These are phyloP conservation scores for Dermolepida albohirtum DNA, from an alignment of 2,888 invertebrate genomes.

Conservation along the genomic window DNA sequence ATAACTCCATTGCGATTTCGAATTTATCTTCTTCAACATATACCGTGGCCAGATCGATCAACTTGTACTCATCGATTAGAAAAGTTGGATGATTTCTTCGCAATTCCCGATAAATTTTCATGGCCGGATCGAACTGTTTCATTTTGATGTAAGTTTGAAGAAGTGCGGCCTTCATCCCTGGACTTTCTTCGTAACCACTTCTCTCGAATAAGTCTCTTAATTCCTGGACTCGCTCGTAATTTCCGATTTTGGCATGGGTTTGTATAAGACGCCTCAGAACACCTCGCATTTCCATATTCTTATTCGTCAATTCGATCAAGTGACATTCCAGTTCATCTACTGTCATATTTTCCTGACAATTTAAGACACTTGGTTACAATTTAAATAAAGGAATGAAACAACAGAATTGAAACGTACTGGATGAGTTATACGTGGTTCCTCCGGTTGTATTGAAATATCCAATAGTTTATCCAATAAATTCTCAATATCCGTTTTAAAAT, in stretches of 20 bases:
- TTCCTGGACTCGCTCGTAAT: constrained; percentile 69
- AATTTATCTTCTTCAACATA: constrained; percentile 68
- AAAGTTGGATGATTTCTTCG: constrained; percentile 69
- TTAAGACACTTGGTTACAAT: too few species aligned
- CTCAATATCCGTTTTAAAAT: constrained; percentile 41
- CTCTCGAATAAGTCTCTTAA: constrained; percentile 68
- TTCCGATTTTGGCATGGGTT: constrained; percentile 69
- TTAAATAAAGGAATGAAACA: too few species aligned
- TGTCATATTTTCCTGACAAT: constrained; percentile 71
- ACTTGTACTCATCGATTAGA: constrained; percentile 73
- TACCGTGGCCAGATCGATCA: constrained; percentile 73
- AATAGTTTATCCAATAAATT: constrained; percentile 45
- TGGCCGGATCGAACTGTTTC: constrained; percentile 69
- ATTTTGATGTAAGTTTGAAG: constrained; percentile 72
- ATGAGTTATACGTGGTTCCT: constrained; percentile 64
- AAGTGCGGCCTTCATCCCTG: constrained; percentile 75
- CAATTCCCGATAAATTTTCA: constrained; percentile 68
- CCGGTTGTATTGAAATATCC: constrained; percentile 45
- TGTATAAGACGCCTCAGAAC: constrained; percentile 73
- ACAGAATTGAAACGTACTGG: constrained; percentile 59
- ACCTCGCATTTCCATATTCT: constrained; percentile 75
- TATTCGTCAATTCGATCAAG: constrained; percentile 73
- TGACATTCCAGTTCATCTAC: constrained; percentile 73
- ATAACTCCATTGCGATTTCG: constrained; percentile 65
- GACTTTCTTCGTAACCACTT: constrained; percentile 66